Base-by-base conservation (phyloP, 2,797 vertebrate species). In the Glossophaga mutica region DNA sequence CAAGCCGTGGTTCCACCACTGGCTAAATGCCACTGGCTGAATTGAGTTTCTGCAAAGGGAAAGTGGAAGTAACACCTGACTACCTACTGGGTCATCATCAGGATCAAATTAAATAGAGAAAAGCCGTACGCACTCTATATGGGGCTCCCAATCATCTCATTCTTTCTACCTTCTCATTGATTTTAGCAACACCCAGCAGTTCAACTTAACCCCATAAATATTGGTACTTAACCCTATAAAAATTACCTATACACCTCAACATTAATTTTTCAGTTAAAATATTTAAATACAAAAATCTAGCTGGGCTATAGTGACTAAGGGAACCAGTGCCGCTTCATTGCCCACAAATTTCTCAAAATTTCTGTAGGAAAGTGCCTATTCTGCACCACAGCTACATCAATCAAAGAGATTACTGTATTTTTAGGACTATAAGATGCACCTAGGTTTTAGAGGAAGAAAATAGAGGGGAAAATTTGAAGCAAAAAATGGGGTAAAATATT, bases 241-340 rank as follows among this genome's bases (percentile, higher is more conserved):
- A 95, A 65, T n/a, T 65, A 76, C 46, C 62, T 76, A 67, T 82
- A 73, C 34, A 89, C 18, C 24, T 85, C 34, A 29, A 76, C 12
- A 29, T 78, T 91, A 50, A 42, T 67, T 59, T 81, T 85, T 71
- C 34, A 65, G 83, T 67, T 37, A 82, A 74, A 87, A 82, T 70
- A 84, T 87, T 92, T 73, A 88, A 94, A 87, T 52, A 65, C 26
- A 18, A 85, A 93, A 92, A 73, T 55, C 16, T 32, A 82, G 10
- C 16, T 76, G 67, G n/a, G 24, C 73, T 29, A 59, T 26, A 12
- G 12, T 26, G 21, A 92, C 84, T 76, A 59, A 62, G 3, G 65
- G 14, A 84, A 59, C 22, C 34, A 59, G 44, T 1, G 0, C 24
- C 52, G 32, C 19, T 77, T 52, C 71, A n/a, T 2, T 81, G 39